Base-by-base conservation (phyloP, 2,797 vertebrate genomes). In the Chelmon rostratus region DNA sequence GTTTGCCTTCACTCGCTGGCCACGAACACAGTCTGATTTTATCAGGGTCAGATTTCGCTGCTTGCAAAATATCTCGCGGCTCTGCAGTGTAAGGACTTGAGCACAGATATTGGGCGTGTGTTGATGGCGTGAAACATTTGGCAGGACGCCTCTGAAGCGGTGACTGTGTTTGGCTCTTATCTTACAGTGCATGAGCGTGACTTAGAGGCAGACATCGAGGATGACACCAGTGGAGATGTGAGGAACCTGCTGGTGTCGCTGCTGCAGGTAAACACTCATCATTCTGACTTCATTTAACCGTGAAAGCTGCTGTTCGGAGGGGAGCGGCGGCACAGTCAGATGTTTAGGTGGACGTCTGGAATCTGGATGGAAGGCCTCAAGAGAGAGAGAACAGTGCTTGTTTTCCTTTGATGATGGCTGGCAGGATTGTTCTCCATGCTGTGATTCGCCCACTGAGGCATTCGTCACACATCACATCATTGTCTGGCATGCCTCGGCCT, bases 191-290 rank as follows among this genome's bases (percentile, higher is more conserved):
- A 97, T 78, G 94, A 94, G 33, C 92, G 37, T 15, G 97, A 96
- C 73, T 91, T 99, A 68, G 97, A 97, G 74, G 94, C 93, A 2
- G 98, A 98, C 77, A 93, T 99, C 46, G 95, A 96, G 91, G 96
- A 89, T 1, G 98, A 99, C 68, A 99, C 97, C 52, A 97, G 96
- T 12, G 97, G 97, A 62, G 96, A 96, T 12, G 93, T 99, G 46
- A 91, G 19, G 87, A 97, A 96, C 87, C 93, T 99, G 79, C 83
- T 99, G 59, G 75, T 95, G 4, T 94, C 95, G 25, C 81, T 99
- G 74, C 89, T 99, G 56, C 96, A 98, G 97, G 98, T 99, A 74
- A 93, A 62, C 31, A 11, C n/a, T 19, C 9, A 6, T 23, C 28
- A 54, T 63, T 33, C 18, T 4, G 11, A 5, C 18, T n/a, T 38